Conservation (phyloP, 2,797 vertebrate species). For the Labeo calbasu region DNA sequence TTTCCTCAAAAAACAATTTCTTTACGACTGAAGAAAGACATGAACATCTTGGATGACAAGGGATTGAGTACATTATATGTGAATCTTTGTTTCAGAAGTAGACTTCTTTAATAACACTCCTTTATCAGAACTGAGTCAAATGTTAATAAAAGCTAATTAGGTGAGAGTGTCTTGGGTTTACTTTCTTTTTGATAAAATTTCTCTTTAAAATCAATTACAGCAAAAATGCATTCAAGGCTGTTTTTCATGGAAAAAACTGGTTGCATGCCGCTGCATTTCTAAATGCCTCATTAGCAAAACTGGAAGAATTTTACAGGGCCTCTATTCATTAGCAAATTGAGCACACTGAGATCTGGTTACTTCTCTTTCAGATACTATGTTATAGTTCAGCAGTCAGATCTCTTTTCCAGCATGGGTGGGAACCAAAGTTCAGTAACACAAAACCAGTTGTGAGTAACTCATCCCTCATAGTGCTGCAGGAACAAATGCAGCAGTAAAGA, state of each 20-base stretch:
- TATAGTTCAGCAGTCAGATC: slow-evolving; percentile 15
- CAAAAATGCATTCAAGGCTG: not conserved
- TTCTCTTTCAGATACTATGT: slow-evolving; percentile 1
- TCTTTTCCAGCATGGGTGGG: slow-evolving; percentile 17
- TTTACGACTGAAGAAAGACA: no score
- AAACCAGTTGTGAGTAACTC: slow-evolving; percentile 44
- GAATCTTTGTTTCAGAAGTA: no score
- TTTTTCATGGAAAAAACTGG: not conserved
- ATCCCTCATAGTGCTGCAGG: not conserved
- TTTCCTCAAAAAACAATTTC: no score
- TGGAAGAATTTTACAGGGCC: slow-evolving; percentile 24
- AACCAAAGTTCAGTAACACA: slow-evolving; percentile 47
- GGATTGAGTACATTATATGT: no score
- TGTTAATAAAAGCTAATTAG: not conserved
- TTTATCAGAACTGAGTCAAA: not conserved
- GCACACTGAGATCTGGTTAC: slow-evolving; percentile 37
- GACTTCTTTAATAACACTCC: no score
- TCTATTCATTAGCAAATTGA: slow-evolving; percentile 37
- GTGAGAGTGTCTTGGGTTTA: not conserved
- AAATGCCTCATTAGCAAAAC: slow-evolving; percentile 27
- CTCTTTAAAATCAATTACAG: not conserved
- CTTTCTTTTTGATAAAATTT: not conserved
- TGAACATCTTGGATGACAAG: no score
- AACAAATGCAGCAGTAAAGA: not conserved
- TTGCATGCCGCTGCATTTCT: not conserved